These are phyloP conservation scores for Plectropomus leopardus DNA, from an alignment of 2,113 vertebrate species.

Conservation along the genomic window DNA sequence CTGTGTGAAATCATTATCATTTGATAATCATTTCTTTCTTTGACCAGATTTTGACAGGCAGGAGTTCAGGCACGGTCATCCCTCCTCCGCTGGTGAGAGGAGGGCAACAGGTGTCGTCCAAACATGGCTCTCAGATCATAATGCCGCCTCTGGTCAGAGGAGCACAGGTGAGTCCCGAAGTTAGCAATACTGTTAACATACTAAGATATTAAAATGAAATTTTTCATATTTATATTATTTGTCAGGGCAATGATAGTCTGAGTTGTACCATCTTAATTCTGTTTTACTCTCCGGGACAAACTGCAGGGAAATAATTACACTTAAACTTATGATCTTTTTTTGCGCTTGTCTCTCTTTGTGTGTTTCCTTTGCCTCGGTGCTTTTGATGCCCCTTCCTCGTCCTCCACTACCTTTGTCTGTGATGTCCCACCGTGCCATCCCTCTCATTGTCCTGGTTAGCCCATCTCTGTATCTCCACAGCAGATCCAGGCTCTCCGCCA, in stretches of 20 bases:
- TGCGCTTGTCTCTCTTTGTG: conserved; percentile 62
- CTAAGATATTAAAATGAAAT: not conserved
- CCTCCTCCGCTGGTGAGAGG: conserved; percentile 94
- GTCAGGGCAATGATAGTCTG: not conserved
- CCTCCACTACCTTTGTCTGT: conserved; percentile 37
- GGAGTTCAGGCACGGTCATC: conserved; percentile 89
- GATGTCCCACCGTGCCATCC: conserved; percentile 53
- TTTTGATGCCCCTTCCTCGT: conserved; percentile 55
- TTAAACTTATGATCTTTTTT: conserved; percentile 58
- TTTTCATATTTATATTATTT: conserved; percentile 2
- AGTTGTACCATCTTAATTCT: not conserved
- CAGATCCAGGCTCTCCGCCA: conserved; percentile 95
- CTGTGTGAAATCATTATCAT: not conserved
- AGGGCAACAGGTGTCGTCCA: conserved; percentile 90
- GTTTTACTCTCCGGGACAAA: conserved; percentile 23
- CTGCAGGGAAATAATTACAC: conserved; percentile 20
- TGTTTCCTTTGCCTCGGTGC: conserved; percentile 65
- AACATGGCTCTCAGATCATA: conserved; percentile 92
- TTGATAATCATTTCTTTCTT: not conserved
- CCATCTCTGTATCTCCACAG: conserved; percentile 89
- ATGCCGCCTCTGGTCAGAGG: conserved; percentile 96
- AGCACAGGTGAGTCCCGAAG: conserved; percentile 88
- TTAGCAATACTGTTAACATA: not conserved
- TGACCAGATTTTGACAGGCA: conserved; percentile 83
- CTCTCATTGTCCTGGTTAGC: conserved; percentile 79